Percentiles rank a stretch among this genome's conserved stretches.
phyloP scores from a whole-genome alignment of 92 coral and sea anemone species.

The Actinernus sp. region DNA sequence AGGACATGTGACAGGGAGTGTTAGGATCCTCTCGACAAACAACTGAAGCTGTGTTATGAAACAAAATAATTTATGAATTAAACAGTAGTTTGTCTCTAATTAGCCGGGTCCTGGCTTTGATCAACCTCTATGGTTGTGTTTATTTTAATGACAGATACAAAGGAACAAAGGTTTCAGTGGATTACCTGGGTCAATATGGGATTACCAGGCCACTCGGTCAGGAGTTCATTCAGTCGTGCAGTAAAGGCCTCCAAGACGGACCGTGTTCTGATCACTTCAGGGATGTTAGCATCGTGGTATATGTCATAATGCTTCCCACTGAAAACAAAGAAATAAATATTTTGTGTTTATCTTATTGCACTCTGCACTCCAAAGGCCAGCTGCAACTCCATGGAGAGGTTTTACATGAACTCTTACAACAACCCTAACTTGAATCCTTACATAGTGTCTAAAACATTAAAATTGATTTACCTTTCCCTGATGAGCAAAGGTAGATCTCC shows the following conservation, averaged over 20 bases:
- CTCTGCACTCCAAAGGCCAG: background rate
- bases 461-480: too few relatives aligned
- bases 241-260: constrained; percentile 76
- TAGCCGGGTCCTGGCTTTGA: too few relatives aligned
- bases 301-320: constrained; percentile 68
- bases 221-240: constrained; percentile 74
- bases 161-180: too few relatives aligned
- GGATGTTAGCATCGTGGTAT: constrained; percentile 85
- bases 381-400: background rate
- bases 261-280: constrained; percentile 78
- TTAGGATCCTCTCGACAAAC: constrained; percentile 69
- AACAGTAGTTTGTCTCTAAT: too few relatives aligned
- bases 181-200: constrained; percentile 83
- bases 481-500: too few relatives aligned
- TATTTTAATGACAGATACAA: too few relatives aligned
- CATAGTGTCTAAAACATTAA: too few relatives aligned
- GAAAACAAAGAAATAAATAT: background rate
- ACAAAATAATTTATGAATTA: background rate
- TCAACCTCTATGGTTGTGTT: too few relatives aligned
- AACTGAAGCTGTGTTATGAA: constrained; percentile 57
- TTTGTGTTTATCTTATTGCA: background rate
- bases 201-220: constrained; percentile 92
- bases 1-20: constrained; percentile 92
- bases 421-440: too few relatives aligned
- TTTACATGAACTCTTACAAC: too few relatives aligned